Evolutionary conservation across 2,797 vertebrate genomes (phyloP), one percentile per base, ranked within the genome.

Genomic region (Kryptopterus vitreolus): DNA sequence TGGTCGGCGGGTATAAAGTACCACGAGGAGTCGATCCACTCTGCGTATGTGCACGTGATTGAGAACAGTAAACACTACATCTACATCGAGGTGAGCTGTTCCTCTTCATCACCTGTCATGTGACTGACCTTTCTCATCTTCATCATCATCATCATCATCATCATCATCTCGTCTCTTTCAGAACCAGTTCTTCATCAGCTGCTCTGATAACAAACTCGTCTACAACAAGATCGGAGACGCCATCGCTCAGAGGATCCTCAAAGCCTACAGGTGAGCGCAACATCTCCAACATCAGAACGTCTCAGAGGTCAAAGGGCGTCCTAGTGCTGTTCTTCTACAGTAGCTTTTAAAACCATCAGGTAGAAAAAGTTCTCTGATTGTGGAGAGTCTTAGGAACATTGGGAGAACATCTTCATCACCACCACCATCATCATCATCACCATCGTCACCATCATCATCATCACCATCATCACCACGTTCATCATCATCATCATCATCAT

Each of bases 161-260:
- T 43, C 2, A 43, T 43, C 38, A 43, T 43, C 55, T 29, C 24
- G 29, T 83, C 66, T 81, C 75, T 72, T 85, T 58, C 85, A 99
- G 98, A 99, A 99, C 89, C 98, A 99, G 89, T 99, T 99, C 87
- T 98, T 99, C 86, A 98, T 99, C 91, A 99, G 97, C 92, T 99
- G 97, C 16, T 92, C 97, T 0, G 96, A 98, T 87, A 95, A 95
- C 91, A 95, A 90, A 87, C 89, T 95, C 5, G 96, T 99, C 63
- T 97, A 94, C 90, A 99, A 99, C 91, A 96, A 93, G 91, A 94
- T 99, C 0, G 98, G 98, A 0, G 96, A 99, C 72, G 83, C 97
- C 0, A 98, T 99, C 9, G 95, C 95, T 4, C 91, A 92, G 81
- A 94, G 97, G 83, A 97, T 99, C 89, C 95, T 98, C 81, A 95